Evolutionary conservation across 2,113 vertebrate species (phyloP).

Genomic region (Aix galericulata): DNA sequence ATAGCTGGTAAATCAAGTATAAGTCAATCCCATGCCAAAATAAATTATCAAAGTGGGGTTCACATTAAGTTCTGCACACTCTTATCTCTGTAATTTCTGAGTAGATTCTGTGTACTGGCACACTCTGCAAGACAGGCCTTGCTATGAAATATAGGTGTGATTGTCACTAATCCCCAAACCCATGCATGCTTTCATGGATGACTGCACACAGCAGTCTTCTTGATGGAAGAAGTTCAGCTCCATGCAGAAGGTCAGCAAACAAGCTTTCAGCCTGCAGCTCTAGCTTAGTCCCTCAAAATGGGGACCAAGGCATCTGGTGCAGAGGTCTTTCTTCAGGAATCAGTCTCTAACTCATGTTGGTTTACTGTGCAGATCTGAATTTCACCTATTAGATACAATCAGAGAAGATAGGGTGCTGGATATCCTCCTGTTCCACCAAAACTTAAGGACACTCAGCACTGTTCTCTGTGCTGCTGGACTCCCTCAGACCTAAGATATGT

Average conservation of each 20-base stretch:
- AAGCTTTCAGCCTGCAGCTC: neutral
- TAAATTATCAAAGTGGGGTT: neutral
- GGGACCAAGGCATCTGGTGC: neutral
- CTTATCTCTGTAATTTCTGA: neutral
- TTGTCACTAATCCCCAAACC: neutral
- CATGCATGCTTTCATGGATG: neutral
- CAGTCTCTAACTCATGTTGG: fast-evolving
- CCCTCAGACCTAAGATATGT: neutral
- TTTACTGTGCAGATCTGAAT: neutral
- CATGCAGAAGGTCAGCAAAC: neutral
- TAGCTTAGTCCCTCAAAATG: neutral
- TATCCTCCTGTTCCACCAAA: neutral
- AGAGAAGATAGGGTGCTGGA: neutral
- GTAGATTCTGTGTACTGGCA: neutral
- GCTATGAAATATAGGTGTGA: neutral
- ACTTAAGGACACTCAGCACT: neutral
- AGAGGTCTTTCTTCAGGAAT: neutral
- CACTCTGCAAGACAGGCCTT: neutral
- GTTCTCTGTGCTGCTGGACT: neutral
- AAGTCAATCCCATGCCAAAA: slow-evolving; percentile 14
- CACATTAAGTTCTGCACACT: slow-evolving; percentile 18
- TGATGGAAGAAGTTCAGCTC: neutral
- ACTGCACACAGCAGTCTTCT: neutral
- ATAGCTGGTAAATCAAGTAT: slow-evolving; percentile 32
- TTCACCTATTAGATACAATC: neutral